Percentiles rank a stretch among this genome's conserved stretches.
Conservation (phyloP, 2,113 vertebrate species). For the Leucoraja erinaceus region DNA sequence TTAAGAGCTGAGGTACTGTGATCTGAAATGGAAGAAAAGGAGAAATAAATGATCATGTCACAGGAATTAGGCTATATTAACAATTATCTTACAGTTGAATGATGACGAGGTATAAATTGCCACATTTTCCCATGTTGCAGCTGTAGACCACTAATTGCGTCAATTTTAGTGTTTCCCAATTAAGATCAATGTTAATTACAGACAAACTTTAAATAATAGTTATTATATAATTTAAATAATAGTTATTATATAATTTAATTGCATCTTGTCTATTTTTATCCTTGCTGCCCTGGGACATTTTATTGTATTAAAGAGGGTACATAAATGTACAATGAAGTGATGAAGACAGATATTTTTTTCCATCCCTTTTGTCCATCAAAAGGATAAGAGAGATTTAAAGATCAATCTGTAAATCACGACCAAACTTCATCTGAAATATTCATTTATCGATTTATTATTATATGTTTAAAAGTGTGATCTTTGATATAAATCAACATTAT, state of each 20-base stretch:
- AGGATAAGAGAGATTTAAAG: not conserved
- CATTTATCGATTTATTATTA: not conserved
- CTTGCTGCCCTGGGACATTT: not conserved
- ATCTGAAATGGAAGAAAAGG: conserved; percentile 40
- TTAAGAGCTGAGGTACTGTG: conserved; percentile 40
- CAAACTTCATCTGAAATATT: not conserved
- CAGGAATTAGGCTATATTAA: not conserved
- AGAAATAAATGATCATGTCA: conserved; percentile 14
- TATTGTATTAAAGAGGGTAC: not conserved
- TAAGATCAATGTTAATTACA: not conserved
- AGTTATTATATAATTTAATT: not conserved
- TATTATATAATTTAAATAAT: not conserved
- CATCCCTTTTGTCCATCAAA: not conserved
- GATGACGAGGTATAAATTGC: not conserved
- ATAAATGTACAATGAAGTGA: not conserved
- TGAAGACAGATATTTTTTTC: not conserved
- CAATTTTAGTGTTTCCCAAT: not conserved
- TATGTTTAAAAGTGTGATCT: not conserved
- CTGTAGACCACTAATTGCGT: not conserved
- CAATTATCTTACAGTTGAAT: not conserved
- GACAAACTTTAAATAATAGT: not conserved
- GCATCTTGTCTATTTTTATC: not conserved
- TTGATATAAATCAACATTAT: too few relatives aligned
- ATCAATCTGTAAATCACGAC: not conserved
- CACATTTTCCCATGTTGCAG: not conserved